Base-by-base conservation (phyloP, 2,113 vertebrate genomes). In the Chrysochloris asiatica region DNA sequence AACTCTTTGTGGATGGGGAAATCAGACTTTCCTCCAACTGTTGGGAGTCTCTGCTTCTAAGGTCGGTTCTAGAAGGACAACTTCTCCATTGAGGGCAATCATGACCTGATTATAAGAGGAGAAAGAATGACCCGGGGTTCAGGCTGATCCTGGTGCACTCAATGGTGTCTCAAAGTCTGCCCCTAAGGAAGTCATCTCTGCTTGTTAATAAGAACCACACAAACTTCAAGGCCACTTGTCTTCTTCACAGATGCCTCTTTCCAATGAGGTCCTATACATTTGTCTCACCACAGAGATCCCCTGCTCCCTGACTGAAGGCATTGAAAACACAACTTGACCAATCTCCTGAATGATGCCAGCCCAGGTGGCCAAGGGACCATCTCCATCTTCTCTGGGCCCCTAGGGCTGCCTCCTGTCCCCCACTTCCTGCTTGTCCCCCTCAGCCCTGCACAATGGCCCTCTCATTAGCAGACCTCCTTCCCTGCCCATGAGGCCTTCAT, bases 391-490 rank as follows among this genome's bases (percentile, higher is more conserved):
- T 72, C 67, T 77, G 2, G 24, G 67, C 30, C 6, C 41, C 24
- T n/a, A 10, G 61, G 22, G 69, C n/a, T 81, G 13, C 30, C 84
- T 86, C 36, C 45, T 78, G 21, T 72, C 19, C 90, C 83, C 30
- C 38, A 86, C 16, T 83, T 87, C 56, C 21, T 54, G 45, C 43
- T 59, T 36, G 65, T 41, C 2, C 24, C 38, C 65, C 86, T 85
- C 69, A 52, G 36, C 72, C 56, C 43, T 24, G 61, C 94, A 90
- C 92, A 89, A 95, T 28, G 82, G 50, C 63, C 61, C 69, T 92
- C 47, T 95, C 87, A 88, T 85, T 92, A 92, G 81, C 12, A 11
- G 17, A 92, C 47, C 48, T 76, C 78, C 89, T 92, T 69, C 90
- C 47, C 65, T 21, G 50, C 83, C 67, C 75, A 52, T 24, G 8